Evolutionary conservation across 2,888 invertebrate genomes (phyloP), one percentile per base, ranked within the genome.

Genomic region (Caenorhabditis plicata): DNA sequence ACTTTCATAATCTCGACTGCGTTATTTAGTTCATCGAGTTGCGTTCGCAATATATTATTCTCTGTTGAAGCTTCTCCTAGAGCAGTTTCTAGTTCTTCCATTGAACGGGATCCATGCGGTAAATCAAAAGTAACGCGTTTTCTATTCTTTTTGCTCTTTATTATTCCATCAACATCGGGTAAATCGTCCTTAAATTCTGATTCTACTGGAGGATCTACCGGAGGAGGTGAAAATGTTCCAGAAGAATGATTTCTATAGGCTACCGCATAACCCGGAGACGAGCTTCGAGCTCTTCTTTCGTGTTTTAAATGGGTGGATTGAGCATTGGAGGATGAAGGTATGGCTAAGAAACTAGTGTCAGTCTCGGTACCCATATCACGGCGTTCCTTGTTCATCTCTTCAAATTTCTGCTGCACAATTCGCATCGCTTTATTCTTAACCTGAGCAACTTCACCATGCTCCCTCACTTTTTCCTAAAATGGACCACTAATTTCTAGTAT

Each of bases 121-220:
- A 78, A 49, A 38, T 80, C 73, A 50, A 79, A 80, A 0, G 75
- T 80, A 8, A 80, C 80, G 19, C 66, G 39, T 56, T 78, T 77
- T 32, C 60, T 27, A 11, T 57, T 45, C 27, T 67, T 60, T 25
- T 57, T 53, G 25, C 50, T 44, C 11, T 47, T 43, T 15, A 41
- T 32, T 32, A 63, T 52, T 9, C 52, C 61, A 19, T 64, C 64
- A 15, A 55, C 45, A 44, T 68, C 64, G 3, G 63, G 58, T 0
- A 61, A 41, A 13, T 54, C 49, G 5, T 50, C 45, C 13, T 50
- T 46, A 15, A 57, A 29, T 27, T 64, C 55, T 5, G 43, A 49
- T 25, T 74, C 76, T 27, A 46, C 23, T 19, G 55, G 55, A 1
- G 61, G 61, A 32, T 61, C 61, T 17, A 49, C 19, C 15, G 56